Conservation (phyloP, 2,113 vertebrate species). For the Scomber scombrus region DNA sequence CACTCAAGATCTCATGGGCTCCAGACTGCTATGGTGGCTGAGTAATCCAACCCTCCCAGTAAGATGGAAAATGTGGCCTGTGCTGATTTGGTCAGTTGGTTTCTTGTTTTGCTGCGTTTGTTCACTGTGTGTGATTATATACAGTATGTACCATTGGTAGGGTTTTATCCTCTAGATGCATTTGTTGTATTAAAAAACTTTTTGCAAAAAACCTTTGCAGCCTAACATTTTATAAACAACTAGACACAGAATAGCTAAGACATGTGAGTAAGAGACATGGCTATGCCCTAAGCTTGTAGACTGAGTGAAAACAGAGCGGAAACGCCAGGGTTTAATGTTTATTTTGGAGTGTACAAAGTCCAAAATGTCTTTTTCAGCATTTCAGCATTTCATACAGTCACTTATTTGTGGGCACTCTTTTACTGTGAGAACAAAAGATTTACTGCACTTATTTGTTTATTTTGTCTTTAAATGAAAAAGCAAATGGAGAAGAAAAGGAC, state of each 20-base stretch:
- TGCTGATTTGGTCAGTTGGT: background rate
- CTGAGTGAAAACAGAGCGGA: background rate
- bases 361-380: background rate
- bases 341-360: background rate
- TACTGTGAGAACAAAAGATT: background rate
- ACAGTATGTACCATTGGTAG: background rate
- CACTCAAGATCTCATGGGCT: slow-evolving; percentile 34
- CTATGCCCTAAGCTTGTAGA: background rate
- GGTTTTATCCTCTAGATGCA: background rate
- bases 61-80: background rate
- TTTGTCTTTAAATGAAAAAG: slow-evolving; percentile 10
- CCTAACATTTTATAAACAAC: no score
- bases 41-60: slow-evolving; percentile 21
- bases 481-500: background rate
- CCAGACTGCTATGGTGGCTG: background rate
- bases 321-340: background rate
- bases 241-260: no score
- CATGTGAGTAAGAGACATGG: background rate
- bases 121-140: background rate
- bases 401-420: background rate
- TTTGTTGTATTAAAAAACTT: background rate
- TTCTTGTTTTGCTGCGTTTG: background rate
- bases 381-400: background rate
- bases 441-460: background rate
- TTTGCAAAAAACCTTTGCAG: no score